These are phyloP conservation scores for Chaitophorus viminalis DNA, from an alignment of 2,888 invertebrate genomes.

Conservation along the genomic window DNA sequence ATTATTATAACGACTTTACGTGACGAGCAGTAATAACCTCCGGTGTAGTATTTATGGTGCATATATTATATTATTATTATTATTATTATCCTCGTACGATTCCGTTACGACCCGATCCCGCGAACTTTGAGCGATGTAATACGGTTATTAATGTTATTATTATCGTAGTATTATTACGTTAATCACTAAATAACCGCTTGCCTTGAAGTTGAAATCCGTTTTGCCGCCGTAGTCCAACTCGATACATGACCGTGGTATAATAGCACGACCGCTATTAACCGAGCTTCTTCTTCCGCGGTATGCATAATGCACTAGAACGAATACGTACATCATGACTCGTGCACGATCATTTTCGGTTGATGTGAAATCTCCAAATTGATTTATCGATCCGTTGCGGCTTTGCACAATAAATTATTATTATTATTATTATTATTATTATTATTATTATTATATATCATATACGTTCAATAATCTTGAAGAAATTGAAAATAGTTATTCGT, in stretches of 20 bases:
- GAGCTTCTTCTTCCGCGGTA: neutral
- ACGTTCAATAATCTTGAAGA: neutral
- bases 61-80: no score
- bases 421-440: no score
- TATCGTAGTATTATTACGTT: no score
- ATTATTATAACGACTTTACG: no score
- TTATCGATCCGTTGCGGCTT: neutral
- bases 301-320: neutral
- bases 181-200: no score
- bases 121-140: no score
- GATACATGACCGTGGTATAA: neutral
- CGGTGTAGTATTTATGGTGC: no score
- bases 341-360: neutral
- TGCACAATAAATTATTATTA: no score
- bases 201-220: neutral
- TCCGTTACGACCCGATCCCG: neutral
- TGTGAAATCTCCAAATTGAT: neutral
- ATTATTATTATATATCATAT: no score
- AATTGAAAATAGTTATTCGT: neutral
- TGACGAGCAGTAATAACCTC: neutral
- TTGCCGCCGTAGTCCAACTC: neutral
- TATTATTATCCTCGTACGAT: no score
- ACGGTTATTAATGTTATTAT: no score
- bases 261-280: neutral
- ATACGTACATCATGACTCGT: neutral